Percentiles rank a stretch among this genome's conserved stretches.
Conservation (phyloP, 2,888 invertebrate genomes). For the Saturnia japonica region DNA sequence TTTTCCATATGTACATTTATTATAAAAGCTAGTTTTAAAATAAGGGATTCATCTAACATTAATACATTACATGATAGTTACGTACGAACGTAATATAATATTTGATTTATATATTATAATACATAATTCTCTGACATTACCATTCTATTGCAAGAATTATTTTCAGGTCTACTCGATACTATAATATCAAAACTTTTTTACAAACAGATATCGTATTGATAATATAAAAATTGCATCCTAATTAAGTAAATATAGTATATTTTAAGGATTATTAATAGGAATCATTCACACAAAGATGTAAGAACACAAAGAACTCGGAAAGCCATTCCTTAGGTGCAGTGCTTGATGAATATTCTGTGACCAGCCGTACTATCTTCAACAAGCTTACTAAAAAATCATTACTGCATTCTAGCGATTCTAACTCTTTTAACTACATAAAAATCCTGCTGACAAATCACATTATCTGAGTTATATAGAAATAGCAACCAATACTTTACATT, state of each 20-base stretch:
- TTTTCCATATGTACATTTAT: too few species aligned
- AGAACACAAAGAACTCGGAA: neutral
- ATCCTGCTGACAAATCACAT: too few species aligned
- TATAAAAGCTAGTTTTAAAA: too few species aligned
- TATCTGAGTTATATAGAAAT: too few species aligned
- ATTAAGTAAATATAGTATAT: neutral
- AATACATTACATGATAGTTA: too few species aligned
- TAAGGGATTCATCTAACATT: too few species aligned
- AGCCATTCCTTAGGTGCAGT: constrained; percentile 4
- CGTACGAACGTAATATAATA: too few species aligned
- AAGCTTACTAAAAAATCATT: neutral
- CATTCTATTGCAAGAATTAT: too few species aligned
- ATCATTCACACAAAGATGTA: neutral
- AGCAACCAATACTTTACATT: too few species aligned
- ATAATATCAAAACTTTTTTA: neutral
- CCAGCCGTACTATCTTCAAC: neutral
- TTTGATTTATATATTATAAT: too few species aligned
- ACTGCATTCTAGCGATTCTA: neutral
- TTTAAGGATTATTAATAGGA: neutral
- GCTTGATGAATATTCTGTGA: neutral
- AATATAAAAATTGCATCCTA: neutral
- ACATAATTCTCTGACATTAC: too few species aligned
- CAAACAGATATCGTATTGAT: neutral
- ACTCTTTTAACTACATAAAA: too few species aligned
- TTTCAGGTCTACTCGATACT: neutral